Evolutionary conservation across 2,797 vertebrate species (phyloP).

Genomic region (Poliocrania exsul): DNA sequence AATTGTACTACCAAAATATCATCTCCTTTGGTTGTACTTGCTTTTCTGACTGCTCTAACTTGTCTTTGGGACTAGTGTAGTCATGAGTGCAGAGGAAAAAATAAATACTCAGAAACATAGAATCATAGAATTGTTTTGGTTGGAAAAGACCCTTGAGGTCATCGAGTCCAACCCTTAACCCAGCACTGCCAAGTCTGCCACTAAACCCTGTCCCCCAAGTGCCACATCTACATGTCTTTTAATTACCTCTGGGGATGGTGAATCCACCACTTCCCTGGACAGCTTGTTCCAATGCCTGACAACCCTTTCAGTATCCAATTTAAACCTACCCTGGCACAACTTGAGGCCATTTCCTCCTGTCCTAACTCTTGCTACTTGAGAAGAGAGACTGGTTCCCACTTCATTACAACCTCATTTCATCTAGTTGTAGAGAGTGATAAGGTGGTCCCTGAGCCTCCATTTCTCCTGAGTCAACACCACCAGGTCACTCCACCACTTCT

Average conservation of each 20-base stretch:
- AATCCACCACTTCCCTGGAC: not conserved
- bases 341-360: not conserved
- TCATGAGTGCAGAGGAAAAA: not conserved
- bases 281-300: not conserved
- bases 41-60: not conserved
- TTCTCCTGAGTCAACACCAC: not conserved
- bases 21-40: not conserved
- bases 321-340: not conserved
- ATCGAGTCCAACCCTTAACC: rapidly evolving
- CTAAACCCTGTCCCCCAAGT: not conserved
- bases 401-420: not conserved
- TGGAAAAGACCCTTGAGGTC: not conserved
- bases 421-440: not conserved
- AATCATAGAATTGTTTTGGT: not conserved
- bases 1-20: not conserved
- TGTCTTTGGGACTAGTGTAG: not conserved
- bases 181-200: not conserved
- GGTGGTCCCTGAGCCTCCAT: not conserved
- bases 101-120: not conserved
- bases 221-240: not conserved
- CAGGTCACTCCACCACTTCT: not conserved
- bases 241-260: not conserved
- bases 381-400: not conserved
- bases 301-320: not conserved
- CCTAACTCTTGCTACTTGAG: not conserved